Evolutionary conservation across 1,140 invertebrate genomes (phyloP), one percentile per base, ranked within the genome.

Genomic region (Neodiprion lecontei): DNA sequence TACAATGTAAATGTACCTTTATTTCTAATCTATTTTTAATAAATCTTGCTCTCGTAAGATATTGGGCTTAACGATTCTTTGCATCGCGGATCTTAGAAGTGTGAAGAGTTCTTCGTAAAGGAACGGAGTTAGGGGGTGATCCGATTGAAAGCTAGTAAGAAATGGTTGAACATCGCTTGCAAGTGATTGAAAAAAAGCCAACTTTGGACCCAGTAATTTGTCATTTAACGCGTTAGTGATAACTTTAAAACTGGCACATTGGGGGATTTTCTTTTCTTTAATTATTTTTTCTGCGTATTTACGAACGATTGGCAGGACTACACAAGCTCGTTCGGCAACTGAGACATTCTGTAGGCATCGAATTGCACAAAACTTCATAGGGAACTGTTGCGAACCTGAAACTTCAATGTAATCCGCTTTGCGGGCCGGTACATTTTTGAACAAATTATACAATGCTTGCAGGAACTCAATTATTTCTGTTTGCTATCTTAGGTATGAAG

Each of bases 391-490:
- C 12, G 76, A 75, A 17, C 74, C 66, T 7, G 76, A 73, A 28
- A 48, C 12, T 48, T 61, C 53, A 21, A 49, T 70, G 48, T 77
- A 79, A 70, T 77, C 73, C 12, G 65, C 76, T 67, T 76, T 50
- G n/a, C 75, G 61, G 11, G 78, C 78, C 69, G 77, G 78, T 47
- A 74, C 66, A 69, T 78, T 72, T 74, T 76, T 79, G 49, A 79
- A 78, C 23, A 78, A 72, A 67, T 76, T 75, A 65, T 78, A 79
- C 66, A 78, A 69, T 40, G 77, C 73, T 68, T 72, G 53, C 49
- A 78, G 74, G n/a, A 79, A 76, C n/a, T 61, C 53, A 61, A 61
- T 61, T 40, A 40, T 40, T 40, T 40, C 28, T 40, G 17, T 21
- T 21, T 21, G 17, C 17, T 21, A 21, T 0, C 17, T 21, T 21